Evolutionary conservation across 2,113 vertebrate genomes (phyloP).

Genomic region (Neolamprologus longior): DNA sequence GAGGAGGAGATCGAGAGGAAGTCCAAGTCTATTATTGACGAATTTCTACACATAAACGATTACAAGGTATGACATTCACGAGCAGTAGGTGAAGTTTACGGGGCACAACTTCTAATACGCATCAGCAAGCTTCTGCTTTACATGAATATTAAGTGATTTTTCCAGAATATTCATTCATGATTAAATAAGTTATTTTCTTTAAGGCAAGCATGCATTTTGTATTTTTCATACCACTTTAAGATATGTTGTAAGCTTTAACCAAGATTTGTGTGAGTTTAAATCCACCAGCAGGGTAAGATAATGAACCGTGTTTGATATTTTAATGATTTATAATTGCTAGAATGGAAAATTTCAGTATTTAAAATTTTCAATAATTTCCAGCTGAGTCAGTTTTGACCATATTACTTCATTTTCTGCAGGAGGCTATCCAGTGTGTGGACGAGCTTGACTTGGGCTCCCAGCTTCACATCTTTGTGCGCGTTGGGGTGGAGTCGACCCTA

Average conservation of each 20-base stretch:
- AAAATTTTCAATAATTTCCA: neutral
- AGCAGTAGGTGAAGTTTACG: neutral
- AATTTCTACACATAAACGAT: conserved; percentile 97
- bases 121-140: neutral
- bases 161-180: neutral
- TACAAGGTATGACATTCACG: conserved; percentile 78
- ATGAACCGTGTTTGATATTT: neutral
- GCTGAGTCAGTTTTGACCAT: neutral
- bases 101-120: neutral
- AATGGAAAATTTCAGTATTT: neutral
- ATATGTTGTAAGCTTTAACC: neutral
- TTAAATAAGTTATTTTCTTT: neutral
- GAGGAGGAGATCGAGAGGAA: conserved; percentile 90
- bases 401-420: conserved; percentile 62
- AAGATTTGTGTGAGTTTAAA: neutral
- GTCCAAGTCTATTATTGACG: conserved; percentile 92
- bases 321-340: neutral
- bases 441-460: conserved; percentile 78
- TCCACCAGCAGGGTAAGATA: neutral
- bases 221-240: neutral
- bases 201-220: neutral
- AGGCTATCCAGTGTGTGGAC: conserved; percentile 90
- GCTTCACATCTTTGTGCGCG: conserved; percentile 82
- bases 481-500: conserved; percentile 91
- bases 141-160: neutral